phyloP scores from a whole-genome alignment of 2,888 invertebrate species.

The Polydrusus pterygomalis region DNA sequence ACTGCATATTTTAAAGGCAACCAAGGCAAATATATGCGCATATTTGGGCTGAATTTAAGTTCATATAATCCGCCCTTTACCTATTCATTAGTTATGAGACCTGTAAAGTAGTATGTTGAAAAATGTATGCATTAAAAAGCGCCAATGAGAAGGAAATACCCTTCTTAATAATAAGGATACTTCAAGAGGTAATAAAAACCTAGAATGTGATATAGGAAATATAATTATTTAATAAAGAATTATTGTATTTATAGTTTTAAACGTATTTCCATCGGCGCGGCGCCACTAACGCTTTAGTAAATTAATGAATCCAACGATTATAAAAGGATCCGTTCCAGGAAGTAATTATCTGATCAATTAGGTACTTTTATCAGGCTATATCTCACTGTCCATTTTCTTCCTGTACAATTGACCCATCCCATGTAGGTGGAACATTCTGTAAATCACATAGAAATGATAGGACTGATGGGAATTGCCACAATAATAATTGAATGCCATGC shows the following conservation, averaged over 20 bases:
- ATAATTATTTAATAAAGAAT: not conserved
- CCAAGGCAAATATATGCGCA: too few species aligned
- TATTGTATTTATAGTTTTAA: conserved; percentile 11
- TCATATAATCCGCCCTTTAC: too few species aligned
- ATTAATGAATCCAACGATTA: conserved; percentile 30
- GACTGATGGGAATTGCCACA: not conserved
- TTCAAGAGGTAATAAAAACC: not conserved
- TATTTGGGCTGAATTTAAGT: too few species aligned
- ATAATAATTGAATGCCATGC: not conserved
- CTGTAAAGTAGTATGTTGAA: too few species aligned
- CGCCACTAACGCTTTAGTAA: conserved; percentile 17
- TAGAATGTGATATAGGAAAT: not conserved
- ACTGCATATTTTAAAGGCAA: too few species aligned
- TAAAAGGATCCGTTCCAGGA: conserved; percentile 47
- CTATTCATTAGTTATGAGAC: too few species aligned
- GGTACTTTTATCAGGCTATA: conserved; percentile 26
- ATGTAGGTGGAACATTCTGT: conserved; percentile 18
- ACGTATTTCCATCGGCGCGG: not conserved
- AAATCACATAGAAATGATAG: not conserved
- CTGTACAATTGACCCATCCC: conserved; percentile 17
- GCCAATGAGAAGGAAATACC: too few species aligned
- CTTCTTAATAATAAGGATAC: too few species aligned
- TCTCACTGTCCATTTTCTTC: conserved; percentile 20
- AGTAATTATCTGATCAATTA: conserved; percentile 46
- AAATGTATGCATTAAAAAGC: too few species aligned